Evolutionary conservation across 2,888 invertebrate genomes (phyloP).

Genomic region (Stomorhina lunata): DNA sequence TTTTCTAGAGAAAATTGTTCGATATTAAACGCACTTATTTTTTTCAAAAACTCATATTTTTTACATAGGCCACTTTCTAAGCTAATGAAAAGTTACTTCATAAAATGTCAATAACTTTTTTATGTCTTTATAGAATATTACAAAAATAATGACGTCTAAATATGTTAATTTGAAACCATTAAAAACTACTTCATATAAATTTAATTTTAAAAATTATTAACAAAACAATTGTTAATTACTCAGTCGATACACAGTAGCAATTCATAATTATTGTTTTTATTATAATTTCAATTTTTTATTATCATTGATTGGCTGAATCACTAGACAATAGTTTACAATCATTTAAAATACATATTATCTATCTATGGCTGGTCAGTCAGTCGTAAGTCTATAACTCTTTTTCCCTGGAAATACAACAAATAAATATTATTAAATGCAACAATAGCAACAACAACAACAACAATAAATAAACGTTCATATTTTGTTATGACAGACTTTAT

Average conservation of each 20-base stretch:
- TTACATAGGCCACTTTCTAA: too few relatives aligned
- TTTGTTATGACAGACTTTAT: conserved; percentile 59
- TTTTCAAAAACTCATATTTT: too few relatives aligned
- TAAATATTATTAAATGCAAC: conserved; percentile 11
- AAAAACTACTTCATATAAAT: too few relatives aligned
- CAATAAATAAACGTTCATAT: conserved; percentile 12
- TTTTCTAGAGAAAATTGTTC: too few relatives aligned
- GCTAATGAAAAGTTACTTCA: too few relatives aligned
- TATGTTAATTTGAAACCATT: too few relatives aligned
- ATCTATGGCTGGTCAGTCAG: too few relatives aligned
- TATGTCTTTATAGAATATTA: too few relatives aligned
- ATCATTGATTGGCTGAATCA: conserved; percentile 51
- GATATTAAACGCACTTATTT: too few relatives aligned
- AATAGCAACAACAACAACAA: conserved; percentile 12
- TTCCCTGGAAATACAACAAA: conserved; percentile 13
- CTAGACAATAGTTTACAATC: conserved; percentile 48
- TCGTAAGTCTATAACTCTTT: conserved; percentile 8
- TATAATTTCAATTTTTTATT: conserved; percentile 8
- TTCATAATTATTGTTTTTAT: conserved; percentile 12
- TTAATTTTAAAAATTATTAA: background rate
- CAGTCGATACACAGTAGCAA: conserved; percentile 10
- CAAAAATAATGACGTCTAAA: too few relatives aligned
- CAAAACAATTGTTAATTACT: conserved; percentile 1
- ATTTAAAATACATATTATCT: too few relatives aligned
- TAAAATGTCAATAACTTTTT: too few relatives aligned